Evolutionary conservation across 2,888 invertebrate genomes (phyloP).

Genomic region (Formica aserva): DNA sequence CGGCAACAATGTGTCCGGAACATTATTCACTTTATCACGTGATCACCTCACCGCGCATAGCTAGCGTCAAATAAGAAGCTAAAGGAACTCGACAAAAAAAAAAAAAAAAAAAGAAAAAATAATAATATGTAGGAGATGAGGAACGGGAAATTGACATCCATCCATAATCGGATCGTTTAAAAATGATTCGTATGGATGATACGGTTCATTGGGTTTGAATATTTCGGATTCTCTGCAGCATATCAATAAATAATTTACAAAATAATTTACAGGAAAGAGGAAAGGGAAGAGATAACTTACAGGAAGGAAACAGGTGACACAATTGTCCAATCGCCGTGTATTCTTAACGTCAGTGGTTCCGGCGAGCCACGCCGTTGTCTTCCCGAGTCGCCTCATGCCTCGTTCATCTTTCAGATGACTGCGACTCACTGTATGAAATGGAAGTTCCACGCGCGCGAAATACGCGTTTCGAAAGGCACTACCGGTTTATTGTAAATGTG

Average conservation of each 20-base stretch:
- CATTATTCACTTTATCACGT: conserved; percentile 45
- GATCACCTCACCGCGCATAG: conserved; percentile 49
- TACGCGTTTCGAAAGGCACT: conserved; percentile 79
- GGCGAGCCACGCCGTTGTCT: conserved; percentile 50
- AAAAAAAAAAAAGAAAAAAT: neutral
- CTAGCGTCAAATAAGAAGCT: conserved; percentile 47
- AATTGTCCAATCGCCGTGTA: conserved; percentile 37
- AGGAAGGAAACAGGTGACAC: conserved; percentile 22
- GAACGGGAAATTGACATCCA: neutral
- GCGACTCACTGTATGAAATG: conserved; percentile 38
- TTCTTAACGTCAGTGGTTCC: conserved; percentile 36
- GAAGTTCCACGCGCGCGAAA: conserved; percentile 46
- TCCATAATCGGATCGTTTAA: neutral
- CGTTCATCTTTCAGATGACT: conserved; percentile 41
- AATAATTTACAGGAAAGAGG: conserved; percentile 25
- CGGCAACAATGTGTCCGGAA: conserved; percentile 47
- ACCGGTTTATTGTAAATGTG: conserved; percentile 78
- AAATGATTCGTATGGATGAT: neutral
- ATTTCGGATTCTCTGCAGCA: neutral
- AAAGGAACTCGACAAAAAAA: conserved; percentile 45
- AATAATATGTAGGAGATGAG: conserved; percentile 18
- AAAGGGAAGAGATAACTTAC: conserved; percentile 33
- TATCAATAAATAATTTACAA: conserved; percentile 45
- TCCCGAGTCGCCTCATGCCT: conserved; percentile 31
- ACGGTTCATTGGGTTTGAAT: neutral